Conservation (phyloP, 2,888 invertebrate species). For the Geophilus truncorum region DNA sequence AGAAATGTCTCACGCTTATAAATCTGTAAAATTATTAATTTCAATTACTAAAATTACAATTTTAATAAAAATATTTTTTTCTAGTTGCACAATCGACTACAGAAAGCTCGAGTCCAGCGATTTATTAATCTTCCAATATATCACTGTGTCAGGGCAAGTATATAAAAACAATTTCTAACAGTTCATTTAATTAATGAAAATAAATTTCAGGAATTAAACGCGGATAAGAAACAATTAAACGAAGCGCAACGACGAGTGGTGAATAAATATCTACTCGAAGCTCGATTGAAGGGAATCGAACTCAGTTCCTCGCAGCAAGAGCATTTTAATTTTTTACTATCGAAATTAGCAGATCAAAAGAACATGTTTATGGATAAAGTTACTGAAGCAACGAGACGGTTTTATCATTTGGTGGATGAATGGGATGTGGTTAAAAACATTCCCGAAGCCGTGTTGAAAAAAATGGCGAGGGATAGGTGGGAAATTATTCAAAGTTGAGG, state of each 20-base stretch:
- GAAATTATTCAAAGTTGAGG: not conserved
- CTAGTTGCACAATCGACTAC: slow-evolving; percentile 72
- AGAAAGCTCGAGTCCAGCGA: slow-evolving; percentile 66
- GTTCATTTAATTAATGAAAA: not conserved
- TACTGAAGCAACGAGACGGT: slow-evolving; percentile 59
- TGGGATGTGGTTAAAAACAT: slow-evolving; percentile 64
- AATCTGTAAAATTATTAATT: slow-evolving; percentile 41
- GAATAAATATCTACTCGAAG: slow-evolving; percentile 73
- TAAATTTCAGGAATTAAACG: slow-evolving; percentile 47
- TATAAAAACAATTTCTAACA: not conserved
- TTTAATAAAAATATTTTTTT: slow-evolving; percentile 43
- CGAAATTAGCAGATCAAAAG: slow-evolving; percentile 57
- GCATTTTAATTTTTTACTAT: slow-evolving; percentile 56
- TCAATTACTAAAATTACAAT: not conserved
- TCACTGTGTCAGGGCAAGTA: slow-evolving; percentile 57
- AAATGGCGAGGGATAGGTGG: slow-evolving; percentile 59
- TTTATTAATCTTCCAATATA: slow-evolving; percentile 67
- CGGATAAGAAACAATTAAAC: slow-evolving; percentile 51
- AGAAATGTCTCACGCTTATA: slow-evolving; percentile 42
- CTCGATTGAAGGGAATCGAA: slow-evolving; percentile 73
- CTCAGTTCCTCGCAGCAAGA: slow-evolving; percentile 55
- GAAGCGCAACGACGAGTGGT: slow-evolving; percentile 63
- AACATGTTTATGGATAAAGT: slow-evolving; percentile 53
- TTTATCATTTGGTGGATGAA: slow-evolving; percentile 63
- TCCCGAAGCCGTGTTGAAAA: slow-evolving; percentile 62